Conservation (phyloP, 2,113 vertebrate species). For the Lagopus muta region DNA sequence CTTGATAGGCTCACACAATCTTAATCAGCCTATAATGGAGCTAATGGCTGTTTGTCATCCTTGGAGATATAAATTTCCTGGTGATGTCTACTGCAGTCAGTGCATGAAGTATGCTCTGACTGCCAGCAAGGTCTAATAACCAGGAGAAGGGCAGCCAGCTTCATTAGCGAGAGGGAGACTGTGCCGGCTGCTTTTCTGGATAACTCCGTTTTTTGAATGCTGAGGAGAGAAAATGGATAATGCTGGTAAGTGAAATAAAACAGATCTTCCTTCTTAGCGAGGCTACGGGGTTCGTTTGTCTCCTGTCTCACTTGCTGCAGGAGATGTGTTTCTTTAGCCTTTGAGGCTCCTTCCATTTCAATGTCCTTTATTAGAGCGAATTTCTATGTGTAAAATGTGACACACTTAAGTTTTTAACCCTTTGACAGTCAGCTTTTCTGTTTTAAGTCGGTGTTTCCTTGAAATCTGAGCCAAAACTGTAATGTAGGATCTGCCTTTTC, state of each 20-base stretch:
- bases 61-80: slow-evolving; percentile 87
- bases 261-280: slow-evolving; percentile 30
- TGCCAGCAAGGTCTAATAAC: slow-evolving; percentile 80
- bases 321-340: slow-evolving; percentile 47
- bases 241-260: slow-evolving; percentile 80
- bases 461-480: slow-evolving; percentile 24
- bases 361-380: slow-evolving; percentile 33
- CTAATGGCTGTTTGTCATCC: slow-evolving; percentile 89
- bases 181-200: slow-evolving; percentile 56
- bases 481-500: slow-evolving; percentile 34
- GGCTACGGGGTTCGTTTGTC: slow-evolving; percentile 14
- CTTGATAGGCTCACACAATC: slow-evolving; percentile 82
- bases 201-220: slow-evolving; percentile 58
- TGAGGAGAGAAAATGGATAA: slow-evolving; percentile 78
- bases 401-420: slow-evolving; percentile 37
- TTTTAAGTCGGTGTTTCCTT: slow-evolving; percentile 44
- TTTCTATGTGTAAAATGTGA: slow-evolving; percentile 27
- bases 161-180: slow-evolving; percentile 54
- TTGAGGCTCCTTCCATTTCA: slow-evolving; percentile 35
- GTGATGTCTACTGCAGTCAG: slow-evolving; percentile 84
- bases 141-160: slow-evolving; percentile 77
- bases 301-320: slow-evolving; percentile 49
- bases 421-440: neutral
- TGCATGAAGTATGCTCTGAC: slow-evolving; percentile 76
- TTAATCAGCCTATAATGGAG: slow-evolving; percentile 86